Evolutionary conservation across 2,113 vertebrate species (phyloP), one percentile per base, ranked within the genome.

Genomic region (Artemisiospiza belli): DNA sequence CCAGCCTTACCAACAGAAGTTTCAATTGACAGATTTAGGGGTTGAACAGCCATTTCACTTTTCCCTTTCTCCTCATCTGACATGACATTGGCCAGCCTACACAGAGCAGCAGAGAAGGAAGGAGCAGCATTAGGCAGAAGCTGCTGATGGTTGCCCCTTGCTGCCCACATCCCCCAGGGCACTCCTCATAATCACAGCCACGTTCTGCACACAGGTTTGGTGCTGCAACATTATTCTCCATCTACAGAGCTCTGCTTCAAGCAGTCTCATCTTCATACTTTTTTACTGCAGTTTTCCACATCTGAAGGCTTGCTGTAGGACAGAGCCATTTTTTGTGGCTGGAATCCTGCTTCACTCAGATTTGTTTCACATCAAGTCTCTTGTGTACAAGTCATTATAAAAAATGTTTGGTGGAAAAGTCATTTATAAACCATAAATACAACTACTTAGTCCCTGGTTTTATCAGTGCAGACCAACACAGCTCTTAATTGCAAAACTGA

Each of bases 131-230:
- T 10, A 33, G 5, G n/a, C 35, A 14, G 70, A 39, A 43, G 59
- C 41, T 46, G 57, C 39, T 77, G 19, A 10, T 33, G 33, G 64
- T n/a, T 86, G 59, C 33, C 5, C 0, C 58, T 76, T 3, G 1
- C 33, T 0, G 0, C 8, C 49, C 2, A 0, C 0, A 0, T 4
- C 79, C 51, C 49, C 43, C 6, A 6, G 57, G 20, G 44, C 44
- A 13, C 39, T 82, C 49, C 47, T 51, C 21, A 13, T 41, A 63
- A 55, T 37, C 6, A 5, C 2, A 1, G 55, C 43, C 33, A 4
- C 18, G 12, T 80, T 85, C 62, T 23, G 27, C n/a, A 33, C 16
- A 25, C 11, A 20, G 27, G 6, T 24, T 23, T 54, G n/a, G 28
- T 70, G 39, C 28, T 51, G 37, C 39, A 44, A 30, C 16, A 33